Base-by-base conservation (phyloP, 2,797 vertebrate species). In the Phaenicophaeus curvirostris region DNA sequence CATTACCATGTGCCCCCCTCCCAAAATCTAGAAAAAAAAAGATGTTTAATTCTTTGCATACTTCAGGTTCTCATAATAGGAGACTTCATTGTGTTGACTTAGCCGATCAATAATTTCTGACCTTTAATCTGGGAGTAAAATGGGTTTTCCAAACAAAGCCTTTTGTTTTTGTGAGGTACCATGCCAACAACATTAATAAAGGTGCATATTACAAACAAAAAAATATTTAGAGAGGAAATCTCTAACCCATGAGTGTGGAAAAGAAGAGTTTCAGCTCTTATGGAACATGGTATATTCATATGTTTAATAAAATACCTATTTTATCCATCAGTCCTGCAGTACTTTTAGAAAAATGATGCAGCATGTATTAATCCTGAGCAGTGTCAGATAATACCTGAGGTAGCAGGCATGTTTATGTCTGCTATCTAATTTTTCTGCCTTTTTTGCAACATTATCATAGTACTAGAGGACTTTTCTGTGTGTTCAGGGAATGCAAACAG, bases 11-110 rank as follows among this genome's bases (percentile, higher is more conserved):
- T 97, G 71, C 69, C 51, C 59, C 92, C 76, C 41, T 72, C 73
- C 79, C 93, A 59, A 89, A 87, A 9, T 96, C 93, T 94, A 97
- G 90, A 97, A 95, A 95, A 96, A 95, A 96, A 95, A 74, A 39
- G 95, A 97, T 97, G 93, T 97, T 97, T 97, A 98, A 97, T 97
- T 95, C 96, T 94, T 96, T 96, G 89, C 94, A 96, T 97, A 94
- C 96, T 97, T 97, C 91, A 96, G 95, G 88, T 96, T 97, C 90
- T 96, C 86, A 66, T 93, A 97, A 97, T 91, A 95, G 91, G 88
- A 95, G 91, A 96, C 95, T 96, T 97, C 97, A 96, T 94, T 95
- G 92, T 89, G 13, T 93, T 96, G 97, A 94, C 91, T 92, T 90
- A 96, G 89, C 87, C 95, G 95, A 96, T 96, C 96, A 94, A 83